Base-by-base conservation (phyloP, 1,140 invertebrate genomes). In the Papilio polytes region DNA sequence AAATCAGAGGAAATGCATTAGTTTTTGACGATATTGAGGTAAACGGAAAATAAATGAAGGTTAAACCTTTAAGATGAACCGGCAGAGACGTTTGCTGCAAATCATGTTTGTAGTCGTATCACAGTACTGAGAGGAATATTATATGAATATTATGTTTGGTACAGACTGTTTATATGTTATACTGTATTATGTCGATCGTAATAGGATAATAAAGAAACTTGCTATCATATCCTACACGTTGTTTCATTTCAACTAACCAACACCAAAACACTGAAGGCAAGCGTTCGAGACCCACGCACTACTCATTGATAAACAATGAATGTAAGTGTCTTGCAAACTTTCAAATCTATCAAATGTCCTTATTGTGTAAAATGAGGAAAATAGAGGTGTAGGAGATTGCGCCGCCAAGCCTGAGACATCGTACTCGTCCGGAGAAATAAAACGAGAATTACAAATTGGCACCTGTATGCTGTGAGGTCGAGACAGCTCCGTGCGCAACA, bases 131-230 rank as follows among this genome's bases (percentile, higher is more conserved):
- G n/a, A 73, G 41, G 31, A 73, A 44, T 73, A 44, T 73, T 73
- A 73, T 73, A 44, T 41, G 80, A 79, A 83, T 84, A 81, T 84
- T 81, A 73, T 46, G 72, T 76, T 76, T 53, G 74, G 74, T 76
- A 51, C 46, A 76, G 74, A 76, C 74, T 84, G 73, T 78, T 83
- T 78, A 70, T 85, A 78, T 22, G 82, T 85, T 83, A 85, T 76
- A 85, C 77, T 78, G 82, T 81, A 85, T 81, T 88, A 88, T 88
- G 87, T 91, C 84, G 85, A 89, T 90, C 87, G 85, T 90, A 86
- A 85, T 90, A 90, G 86, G 85, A 84, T 91, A 88, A 89, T 84
- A 89, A 91, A 88, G 90, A 91, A 92, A 93, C 92, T 91, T 92
- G 90, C 89, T 90, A 92, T 91, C 89, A 88, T 89, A 87, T 90